Evolutionary conservation across 30 jellyfish, hydroid and myxozoan genomes (phyloP).

Genomic region (Aurelia sp.): DNA sequence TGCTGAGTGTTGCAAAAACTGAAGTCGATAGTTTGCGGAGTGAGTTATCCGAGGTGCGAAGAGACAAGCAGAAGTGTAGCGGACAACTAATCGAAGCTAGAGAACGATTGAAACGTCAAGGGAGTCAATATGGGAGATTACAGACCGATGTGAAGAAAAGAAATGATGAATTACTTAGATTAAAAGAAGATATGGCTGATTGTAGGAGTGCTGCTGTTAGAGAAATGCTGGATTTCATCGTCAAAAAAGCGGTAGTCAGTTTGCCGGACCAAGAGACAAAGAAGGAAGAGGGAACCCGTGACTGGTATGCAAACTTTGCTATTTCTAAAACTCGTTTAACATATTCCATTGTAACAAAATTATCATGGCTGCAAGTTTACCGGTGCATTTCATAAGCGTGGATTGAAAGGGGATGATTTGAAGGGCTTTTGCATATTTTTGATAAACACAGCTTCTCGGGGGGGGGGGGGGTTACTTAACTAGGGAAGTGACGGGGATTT

Average conservation of each 20-base stretch:
- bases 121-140: conserved; percentile 7
- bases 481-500: too few species aligned
- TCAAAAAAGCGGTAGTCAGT: conserved; percentile 50
- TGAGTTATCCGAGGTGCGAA: conserved; percentile 45
- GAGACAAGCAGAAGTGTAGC: conserved; percentile 38
- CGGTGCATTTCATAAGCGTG: too few species aligned
- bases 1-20: conserved; percentile 46
- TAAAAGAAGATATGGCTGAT: conserved; percentile 47
- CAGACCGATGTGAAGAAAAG: conserved; percentile 25
- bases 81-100: conserved; percentile 34
- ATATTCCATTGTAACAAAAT: too few species aligned
- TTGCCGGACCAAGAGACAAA: background rate
- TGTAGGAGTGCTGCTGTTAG: conserved; percentile 65
- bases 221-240: conserved; percentile 55
- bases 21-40: conserved; percentile 37
- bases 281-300: background rate
- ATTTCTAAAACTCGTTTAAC: too few species aligned
- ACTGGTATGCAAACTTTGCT: conserved; percentile 14
- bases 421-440: too few species aligned
- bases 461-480: too few species aligned
- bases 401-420: too few species aligned
- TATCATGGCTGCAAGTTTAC: too few species aligned
- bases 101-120: conserved; percentile 27
- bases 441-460: too few species aligned
- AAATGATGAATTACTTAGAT: conserved; percentile 41